phyloP scores from a whole-genome alignment of 1,140 invertebrate genomes.

The Lysiphlebus fabarum region DNA sequence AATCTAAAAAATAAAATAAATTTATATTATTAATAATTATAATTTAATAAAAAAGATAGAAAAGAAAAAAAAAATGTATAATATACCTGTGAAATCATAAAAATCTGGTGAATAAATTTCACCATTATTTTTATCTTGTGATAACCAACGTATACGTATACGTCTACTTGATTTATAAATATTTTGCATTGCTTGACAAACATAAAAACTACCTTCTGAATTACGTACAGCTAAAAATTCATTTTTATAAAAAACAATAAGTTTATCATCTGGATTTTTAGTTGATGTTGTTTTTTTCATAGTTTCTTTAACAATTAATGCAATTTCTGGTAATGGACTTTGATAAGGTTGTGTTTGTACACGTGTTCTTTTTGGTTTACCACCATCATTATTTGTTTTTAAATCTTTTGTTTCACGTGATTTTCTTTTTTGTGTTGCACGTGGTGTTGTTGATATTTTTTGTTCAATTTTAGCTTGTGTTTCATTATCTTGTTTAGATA shows the following conservation, averaged over 20 bases:
- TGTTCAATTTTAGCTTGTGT: constrained; percentile 34
- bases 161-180: constrained; percentile 78
- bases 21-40: constrained; percentile 1
- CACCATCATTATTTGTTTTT: constrained; percentile 44
- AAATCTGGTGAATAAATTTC: constrained; percentile 86
- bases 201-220: constrained; percentile 82
- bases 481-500: constrained; percentile 22
- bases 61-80: constrained; percentile 9
- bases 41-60: background rate
- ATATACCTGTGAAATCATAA: constrained; percentile 77
- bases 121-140: constrained; percentile 66
- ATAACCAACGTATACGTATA: constrained; percentile 87
- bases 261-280: constrained; percentile 72
- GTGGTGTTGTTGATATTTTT: constrained; percentile 32
- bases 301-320: constrained; percentile 66
- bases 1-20: constrained; percentile 62
- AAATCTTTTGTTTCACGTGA: constrained; percentile 48
- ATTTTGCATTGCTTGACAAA: constrained; percentile 88
- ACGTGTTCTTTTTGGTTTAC: constrained; percentile 59
- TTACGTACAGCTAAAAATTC: constrained; percentile 89
- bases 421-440: constrained; percentile 46
- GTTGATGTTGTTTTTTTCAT: constrained; percentile 61
- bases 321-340: constrained; percentile 73
- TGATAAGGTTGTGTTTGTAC: constrained; percentile 76
- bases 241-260: constrained; percentile 81